These are phyloP conservation scores for Platycheirus albimanus DNA, from an alignment of 2,888 invertebrate species.

Conservation along the genomic window DNA sequence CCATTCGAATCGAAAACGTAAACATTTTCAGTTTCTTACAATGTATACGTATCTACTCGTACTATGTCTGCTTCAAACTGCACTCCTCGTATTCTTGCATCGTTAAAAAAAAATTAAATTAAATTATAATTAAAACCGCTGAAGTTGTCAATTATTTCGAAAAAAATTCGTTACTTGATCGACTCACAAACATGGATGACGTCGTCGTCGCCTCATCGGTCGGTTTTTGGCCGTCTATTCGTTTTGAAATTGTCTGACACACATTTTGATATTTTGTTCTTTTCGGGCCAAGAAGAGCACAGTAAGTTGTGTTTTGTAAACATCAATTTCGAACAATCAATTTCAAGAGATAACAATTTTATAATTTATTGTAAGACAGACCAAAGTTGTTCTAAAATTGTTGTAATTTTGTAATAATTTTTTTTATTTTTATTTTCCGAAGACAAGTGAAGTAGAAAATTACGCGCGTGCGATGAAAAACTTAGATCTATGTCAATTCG, in stretches of 20 bases:
- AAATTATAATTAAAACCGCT: neutral
- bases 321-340: slow-evolving; percentile 22
- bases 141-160: slow-evolving; percentile 11
- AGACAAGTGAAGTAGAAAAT: slow-evolving; percentile 29
- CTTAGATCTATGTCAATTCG: slow-evolving; percentile 36
- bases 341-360: slow-evolving; percentile 12
- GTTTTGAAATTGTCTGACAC: slow-evolving; percentile 25
- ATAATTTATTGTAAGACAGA: no score
- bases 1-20: slow-evolving; percentile 5
- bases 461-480: slow-evolving; percentile 28
- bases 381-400: slow-evolving; percentile 1
- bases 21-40: neutral
- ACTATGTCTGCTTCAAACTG: neutral
- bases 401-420: slow-evolving; percentile 1
- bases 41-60: neutral
- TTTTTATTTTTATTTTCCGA: neutral
- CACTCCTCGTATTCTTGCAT: neutral
- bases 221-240: neutral
- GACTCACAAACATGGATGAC: neutral
- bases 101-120: neutral
- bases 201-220: neutral
- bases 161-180: neutral
- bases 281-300: neutral
- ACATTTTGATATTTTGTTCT: slow-evolving; percentile 11
- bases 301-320: slow-evolving; percentile 14